Conservation (phyloP, 2,113 vertebrate species). For the Riparia riparia region DNA sequence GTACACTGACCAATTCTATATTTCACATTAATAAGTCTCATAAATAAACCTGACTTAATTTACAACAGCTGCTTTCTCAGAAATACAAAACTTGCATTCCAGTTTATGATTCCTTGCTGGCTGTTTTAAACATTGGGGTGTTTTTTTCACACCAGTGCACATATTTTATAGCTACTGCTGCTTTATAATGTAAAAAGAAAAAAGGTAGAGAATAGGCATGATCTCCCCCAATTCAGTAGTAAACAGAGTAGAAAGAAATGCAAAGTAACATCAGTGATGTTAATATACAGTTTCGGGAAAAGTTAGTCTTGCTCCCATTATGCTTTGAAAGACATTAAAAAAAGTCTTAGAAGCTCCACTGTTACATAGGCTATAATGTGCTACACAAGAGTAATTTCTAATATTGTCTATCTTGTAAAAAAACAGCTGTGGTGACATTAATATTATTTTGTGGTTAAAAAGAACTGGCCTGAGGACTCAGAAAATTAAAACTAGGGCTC, state of each 20-base stretch:
- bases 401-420: not conserved
- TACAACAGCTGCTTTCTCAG: slow-evolving; percentile 3
- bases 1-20: not conserved
- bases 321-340: not conserved
- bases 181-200: not conserved
- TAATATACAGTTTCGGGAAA: not conserved
- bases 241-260: not conserved
- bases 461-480: not conserved
- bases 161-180: not conserved
- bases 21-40: slow-evolving; percentile 51
- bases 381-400: not conserved
- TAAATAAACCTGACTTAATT: slow-evolving; percentile 51
- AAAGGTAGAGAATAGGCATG: not conserved
- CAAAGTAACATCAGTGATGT: not conserved
- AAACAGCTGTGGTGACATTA: not conserved
- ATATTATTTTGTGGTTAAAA: not conserved
- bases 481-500: slow-evolving; percentile 17
- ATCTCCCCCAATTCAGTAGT: not conserved
- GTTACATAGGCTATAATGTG: not conserved
- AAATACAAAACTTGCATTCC: not conserved
- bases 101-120: not conserved
- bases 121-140: not conserved
- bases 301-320: not conserved
- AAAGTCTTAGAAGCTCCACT: not conserved
- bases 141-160: not conserved